Conservation (phyloP, 2,797 vertebrate species). For the Microctenopoma lineatum region DNA sequence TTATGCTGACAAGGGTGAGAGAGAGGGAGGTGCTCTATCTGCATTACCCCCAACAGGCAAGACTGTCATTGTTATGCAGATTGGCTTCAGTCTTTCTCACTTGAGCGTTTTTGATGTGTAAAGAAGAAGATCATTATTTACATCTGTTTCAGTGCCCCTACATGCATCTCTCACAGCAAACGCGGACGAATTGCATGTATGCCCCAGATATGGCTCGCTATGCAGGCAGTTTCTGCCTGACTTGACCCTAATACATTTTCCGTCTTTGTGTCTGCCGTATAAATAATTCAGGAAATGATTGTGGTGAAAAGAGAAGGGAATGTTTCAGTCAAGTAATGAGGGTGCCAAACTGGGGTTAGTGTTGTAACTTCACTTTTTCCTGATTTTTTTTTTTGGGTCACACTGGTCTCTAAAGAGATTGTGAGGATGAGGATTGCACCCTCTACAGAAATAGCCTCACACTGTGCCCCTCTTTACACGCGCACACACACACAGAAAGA, state of each 20-base stretch:
- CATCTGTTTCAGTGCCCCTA: conserved; percentile 30
- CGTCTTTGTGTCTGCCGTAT: conserved; percentile 69
- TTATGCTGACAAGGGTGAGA: conserved; percentile 50
- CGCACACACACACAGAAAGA: conserved; percentile 6
- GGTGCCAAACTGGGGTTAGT: conserved; percentile 17
- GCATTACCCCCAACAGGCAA: conserved; percentile 53
- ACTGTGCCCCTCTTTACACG: neutral
- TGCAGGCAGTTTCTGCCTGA: conserved; percentile 58
- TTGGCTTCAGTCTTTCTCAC: conserved; percentile 47
- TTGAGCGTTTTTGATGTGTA: conserved; percentile 56
- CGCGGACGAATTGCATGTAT: conserved; percentile 51
- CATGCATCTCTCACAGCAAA: conserved; percentile 49
- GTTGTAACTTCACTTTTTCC: conserved; percentile 20
- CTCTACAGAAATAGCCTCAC: conserved; percentile 42
- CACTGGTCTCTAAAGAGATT: conserved; percentile 45
- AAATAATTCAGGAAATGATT: conserved; percentile 79
- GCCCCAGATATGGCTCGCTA: conserved; percentile 65
- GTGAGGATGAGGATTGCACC: conserved; percentile 47
- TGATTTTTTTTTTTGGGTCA: conserved; percentile 45
- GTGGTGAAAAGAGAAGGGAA: conserved; percentile 66
- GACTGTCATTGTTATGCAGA: conserved; percentile 75
- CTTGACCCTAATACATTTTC: conserved; percentile 78
- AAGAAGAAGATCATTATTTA: conserved; percentile 56
- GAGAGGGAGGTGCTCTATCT: conserved; percentile 37
- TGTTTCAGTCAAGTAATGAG: conserved; percentile 52